Conservation (phyloP, 2,113 vertebrate genomes). For the Pachyramphus minor region DNA sequence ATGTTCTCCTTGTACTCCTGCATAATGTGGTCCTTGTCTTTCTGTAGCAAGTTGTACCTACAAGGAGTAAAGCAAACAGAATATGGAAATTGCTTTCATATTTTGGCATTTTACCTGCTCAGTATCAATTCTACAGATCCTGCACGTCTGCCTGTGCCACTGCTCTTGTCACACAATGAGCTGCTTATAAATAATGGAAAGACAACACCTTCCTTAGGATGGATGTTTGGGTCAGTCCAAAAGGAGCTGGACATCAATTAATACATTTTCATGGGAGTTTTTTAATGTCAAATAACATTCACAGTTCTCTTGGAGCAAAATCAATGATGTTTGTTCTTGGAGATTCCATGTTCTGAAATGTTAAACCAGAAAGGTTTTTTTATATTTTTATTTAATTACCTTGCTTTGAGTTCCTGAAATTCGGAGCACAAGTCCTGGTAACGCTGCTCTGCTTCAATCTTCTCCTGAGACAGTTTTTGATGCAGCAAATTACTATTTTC, state of each 20-base stretch:
- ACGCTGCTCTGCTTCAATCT: conserved; percentile 80
- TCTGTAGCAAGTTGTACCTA: conserved; percentile 77
- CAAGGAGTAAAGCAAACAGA: conserved; percentile 25
- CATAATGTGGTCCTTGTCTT: conserved; percentile 77
- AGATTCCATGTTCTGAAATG: neutral
- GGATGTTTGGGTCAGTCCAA: neutral
- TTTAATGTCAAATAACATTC: neutral
- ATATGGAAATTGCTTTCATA: neutral
- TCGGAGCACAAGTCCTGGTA: conserved; percentile 75
- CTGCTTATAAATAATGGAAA: neutral
- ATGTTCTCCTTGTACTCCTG: conserved; percentile 76
- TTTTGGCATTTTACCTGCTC: neutral
- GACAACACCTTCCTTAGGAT: neutral
- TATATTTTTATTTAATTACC: conserved; percentile 72
- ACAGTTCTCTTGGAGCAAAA: neutral
- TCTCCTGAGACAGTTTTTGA: conserved; percentile 87
- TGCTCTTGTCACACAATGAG: neutral
- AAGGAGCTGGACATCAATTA: neutral
- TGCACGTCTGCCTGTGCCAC: neutral
- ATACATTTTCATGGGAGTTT: neutral
- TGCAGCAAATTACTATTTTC: conserved; percentile 81
- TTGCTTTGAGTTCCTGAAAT: conserved; percentile 82
- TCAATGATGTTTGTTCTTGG: neutral
- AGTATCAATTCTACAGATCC: neutral
- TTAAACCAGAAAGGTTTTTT: neutral